Conservation (phyloP, 2,113 vertebrate species). For the Maylandia zebra region DNA sequence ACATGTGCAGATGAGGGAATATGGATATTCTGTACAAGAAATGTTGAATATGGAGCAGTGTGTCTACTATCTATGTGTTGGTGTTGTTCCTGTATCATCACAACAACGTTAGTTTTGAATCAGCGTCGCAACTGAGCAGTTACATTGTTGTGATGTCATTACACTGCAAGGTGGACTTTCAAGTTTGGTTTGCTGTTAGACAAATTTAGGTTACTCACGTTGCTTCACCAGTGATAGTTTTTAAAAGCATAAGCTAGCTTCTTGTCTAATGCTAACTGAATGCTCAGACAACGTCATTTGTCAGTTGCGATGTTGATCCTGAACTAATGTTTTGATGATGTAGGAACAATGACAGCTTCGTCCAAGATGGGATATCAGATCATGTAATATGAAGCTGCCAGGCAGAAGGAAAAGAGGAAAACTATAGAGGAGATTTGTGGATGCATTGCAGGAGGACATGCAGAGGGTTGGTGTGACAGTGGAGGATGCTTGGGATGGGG, state of each 20-base stretch:
- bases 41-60: neutral
- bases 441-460: neutral
- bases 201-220: rapidly evolving
- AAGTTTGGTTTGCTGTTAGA: neutral
- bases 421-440: neutral
- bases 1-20: neutral
- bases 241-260: neutral
- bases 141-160: neutral
- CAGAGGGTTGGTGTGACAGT: neutral
- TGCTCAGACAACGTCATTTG: rapidly evolving
- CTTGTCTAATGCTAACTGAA: neutral
- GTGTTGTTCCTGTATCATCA: neutral
- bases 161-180: neutral
- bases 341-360: neutral
- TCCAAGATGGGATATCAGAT: neutral
- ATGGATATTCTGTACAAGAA: neutral
- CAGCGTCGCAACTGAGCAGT: neutral
- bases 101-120: neutral
- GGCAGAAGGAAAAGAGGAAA: neutral
- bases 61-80: neutral
- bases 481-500: neutral
- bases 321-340: neutral
- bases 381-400: neutral
- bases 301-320: neutral
- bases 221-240: neutral